Evolutionary conservation across 1,140 invertebrate species (phyloP), one percentile per base, ranked within the genome.

Genomic region (Habropoda laboriosa): DNA sequence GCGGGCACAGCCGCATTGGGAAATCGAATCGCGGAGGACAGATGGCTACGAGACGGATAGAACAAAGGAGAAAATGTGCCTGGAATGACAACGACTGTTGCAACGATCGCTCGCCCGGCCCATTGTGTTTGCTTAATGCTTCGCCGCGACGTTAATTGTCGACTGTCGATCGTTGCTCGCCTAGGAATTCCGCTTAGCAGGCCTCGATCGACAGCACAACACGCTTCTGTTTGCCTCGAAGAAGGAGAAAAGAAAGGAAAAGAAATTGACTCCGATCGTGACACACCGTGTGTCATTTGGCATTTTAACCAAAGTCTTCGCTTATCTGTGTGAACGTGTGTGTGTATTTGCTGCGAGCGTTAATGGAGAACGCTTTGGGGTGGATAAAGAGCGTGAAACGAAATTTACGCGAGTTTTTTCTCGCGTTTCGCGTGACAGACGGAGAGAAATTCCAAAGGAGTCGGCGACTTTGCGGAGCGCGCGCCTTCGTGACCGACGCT

Each of bases 21-120:
- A 85, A 86, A 86, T 58, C 70, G 64, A 77, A 79, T 77, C 47
- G 64, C 73, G 45, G 76, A 75, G 84, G 83, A 71, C 68, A 68
- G 83, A 84, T 78, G 76, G 27, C 70, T 79, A 73, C 77, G 55
- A 81, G 76, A 85, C 60, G 51, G 79, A 85, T 82, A 72, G 83
- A 85, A 86, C 84, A 85, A 86, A 86, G 79, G 84, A 80, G 84
- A 85, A 79, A 82, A 86, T 79, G 73, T 81, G 73, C 60, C 73
- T 55, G 70, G 80, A 85, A 76, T 72, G 83, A 85, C 84, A 81
- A 85, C 67, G 83, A 73, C 49, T 81, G 82, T 84, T 51, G 83
- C 57, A 85, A 81, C 74, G 27, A 70, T 27, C 42, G 75, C n/a
- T 38, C 32, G 21, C n/a, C 12, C 32, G 47, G 47, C 40, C 72